phyloP scores from a whole-genome alignment of 2,797 vertebrate genomes.

The Arctocebus calabarensis region DNA sequence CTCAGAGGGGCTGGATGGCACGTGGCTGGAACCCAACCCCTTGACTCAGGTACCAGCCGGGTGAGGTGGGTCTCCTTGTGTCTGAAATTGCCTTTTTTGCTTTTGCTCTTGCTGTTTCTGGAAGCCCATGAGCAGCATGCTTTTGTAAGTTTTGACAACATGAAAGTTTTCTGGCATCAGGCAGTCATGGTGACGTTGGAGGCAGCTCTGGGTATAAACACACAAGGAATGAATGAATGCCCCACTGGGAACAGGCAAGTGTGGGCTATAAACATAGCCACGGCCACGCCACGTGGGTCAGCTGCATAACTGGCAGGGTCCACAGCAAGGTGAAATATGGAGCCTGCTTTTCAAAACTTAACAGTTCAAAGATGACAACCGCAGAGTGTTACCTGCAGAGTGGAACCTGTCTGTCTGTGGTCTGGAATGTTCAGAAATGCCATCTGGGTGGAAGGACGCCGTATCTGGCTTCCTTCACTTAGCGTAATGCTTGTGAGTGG shows the following conservation, averaged over 20 bases:
- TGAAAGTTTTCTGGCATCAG: neutral
- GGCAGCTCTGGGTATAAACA: neutral
- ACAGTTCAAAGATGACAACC: neutral
- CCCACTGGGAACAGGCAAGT: neutral
- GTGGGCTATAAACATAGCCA: neutral
- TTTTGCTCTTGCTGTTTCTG: neutral
- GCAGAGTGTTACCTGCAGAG: neutral
- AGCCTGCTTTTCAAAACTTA: neutral
- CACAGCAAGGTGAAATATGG: neutral
- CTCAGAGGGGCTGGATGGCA: neutral
- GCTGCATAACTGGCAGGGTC: neutral
- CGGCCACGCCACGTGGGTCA: neutral
- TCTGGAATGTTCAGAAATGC: neutral
- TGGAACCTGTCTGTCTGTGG: neutral
- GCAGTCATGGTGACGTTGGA: neutral
- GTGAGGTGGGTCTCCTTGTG: neutral
- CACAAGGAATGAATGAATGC: rapidly evolving
- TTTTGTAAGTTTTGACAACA: neutral
- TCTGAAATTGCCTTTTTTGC: neutral
- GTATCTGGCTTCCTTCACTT: neutral
- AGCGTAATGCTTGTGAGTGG: neutral
- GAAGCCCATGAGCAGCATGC: neutral
- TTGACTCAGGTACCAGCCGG: neutral
- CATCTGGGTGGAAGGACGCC: neutral
- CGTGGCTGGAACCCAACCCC: neutral